phyloP scores from a whole-genome alignment of 2,797 vertebrate genomes.

The Typhlichthys eigenmanni region DNA sequence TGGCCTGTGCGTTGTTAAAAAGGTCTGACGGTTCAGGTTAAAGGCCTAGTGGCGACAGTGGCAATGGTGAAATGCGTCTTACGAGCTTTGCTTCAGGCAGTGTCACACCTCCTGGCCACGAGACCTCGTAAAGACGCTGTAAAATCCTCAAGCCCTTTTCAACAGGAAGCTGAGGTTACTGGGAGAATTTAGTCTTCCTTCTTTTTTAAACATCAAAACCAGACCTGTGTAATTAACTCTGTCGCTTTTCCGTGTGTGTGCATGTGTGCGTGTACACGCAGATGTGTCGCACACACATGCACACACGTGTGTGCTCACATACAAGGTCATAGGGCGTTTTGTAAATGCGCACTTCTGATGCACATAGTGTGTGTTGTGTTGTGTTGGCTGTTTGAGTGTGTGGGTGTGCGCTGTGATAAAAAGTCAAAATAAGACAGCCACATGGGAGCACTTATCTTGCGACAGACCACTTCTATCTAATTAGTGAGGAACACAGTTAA shows the following conservation, averaged over 20 bases:
- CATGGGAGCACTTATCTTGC: conserved; percentile 78
- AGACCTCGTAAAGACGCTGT: conserved; percentile 49
- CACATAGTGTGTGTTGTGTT: not conserved
- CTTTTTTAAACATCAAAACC: conserved; percentile 50
- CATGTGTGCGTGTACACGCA: conserved; percentile 10
- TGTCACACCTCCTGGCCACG: conserved; percentile 44
- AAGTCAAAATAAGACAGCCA: conserved; percentile 69
- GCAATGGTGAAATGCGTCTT: conserved; percentile 65
- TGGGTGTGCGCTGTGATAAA: conserved; percentile 42
- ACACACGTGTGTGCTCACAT: no score
- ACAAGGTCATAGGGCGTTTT: no score
- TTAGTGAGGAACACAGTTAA: conserved; percentile 70
- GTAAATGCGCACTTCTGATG: not conserved
- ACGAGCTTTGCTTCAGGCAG: conserved; percentile 60
- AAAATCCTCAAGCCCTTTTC: conserved; percentile 37
- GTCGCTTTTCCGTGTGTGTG: not conserved
- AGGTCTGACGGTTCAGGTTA: conserved; percentile 53
- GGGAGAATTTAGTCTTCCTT: conserved; percentile 23
- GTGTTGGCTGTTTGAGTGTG: conserved; percentile 16
- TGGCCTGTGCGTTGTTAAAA: conserved; percentile 21
- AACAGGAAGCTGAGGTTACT: conserved; percentile 62
- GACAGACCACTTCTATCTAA: conserved; percentile 79
- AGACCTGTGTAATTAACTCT: conserved; percentile 46
- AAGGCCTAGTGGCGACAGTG: conserved; percentile 52
- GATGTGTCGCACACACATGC: conserved; percentile 2